Conservation (phyloP, 2,888 invertebrate genomes). For the Ypsolopha sequella region DNA sequence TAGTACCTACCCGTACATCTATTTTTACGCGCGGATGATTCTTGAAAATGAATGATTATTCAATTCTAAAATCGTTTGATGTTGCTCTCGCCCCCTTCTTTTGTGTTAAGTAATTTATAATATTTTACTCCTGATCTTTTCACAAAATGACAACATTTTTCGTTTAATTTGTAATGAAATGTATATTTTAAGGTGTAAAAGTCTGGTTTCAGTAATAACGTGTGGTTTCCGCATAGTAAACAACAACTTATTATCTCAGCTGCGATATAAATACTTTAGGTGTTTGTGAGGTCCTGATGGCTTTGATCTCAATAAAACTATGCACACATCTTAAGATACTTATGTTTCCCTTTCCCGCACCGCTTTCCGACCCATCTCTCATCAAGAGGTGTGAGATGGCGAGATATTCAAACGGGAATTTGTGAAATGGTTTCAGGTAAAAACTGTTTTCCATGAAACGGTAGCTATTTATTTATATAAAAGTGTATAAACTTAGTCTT, state of each 20-base stretch:
- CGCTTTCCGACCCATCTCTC: no score
- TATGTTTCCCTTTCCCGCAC: no score
- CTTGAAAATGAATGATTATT: not conserved
- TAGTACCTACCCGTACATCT: not conserved
- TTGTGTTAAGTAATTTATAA: not conserved
- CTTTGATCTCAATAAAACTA: no score
- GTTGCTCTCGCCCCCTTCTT: not conserved
- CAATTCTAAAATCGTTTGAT: not conserved
- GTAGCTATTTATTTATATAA: no score
- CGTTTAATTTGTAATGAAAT: not conserved
- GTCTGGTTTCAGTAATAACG: conserved; percentile 7
- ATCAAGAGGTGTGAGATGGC: no score
- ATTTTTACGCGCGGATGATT: not conserved
- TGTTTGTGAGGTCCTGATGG: no score
- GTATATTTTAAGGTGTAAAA: not conserved
- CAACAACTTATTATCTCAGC: conserved; percentile 12
- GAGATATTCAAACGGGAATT: no score
- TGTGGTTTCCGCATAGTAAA: conserved; percentile 11
- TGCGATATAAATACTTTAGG: no score
- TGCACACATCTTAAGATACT: no score
- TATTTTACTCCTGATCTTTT: not conserved
- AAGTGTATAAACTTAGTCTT: no score
- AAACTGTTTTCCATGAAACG: no score
- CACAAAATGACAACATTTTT: not conserved
- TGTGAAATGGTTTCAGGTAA: no score